Conservation (phyloP, 2,888 invertebrate species). For the Ashinkailepas kermadecensis region DNA sequence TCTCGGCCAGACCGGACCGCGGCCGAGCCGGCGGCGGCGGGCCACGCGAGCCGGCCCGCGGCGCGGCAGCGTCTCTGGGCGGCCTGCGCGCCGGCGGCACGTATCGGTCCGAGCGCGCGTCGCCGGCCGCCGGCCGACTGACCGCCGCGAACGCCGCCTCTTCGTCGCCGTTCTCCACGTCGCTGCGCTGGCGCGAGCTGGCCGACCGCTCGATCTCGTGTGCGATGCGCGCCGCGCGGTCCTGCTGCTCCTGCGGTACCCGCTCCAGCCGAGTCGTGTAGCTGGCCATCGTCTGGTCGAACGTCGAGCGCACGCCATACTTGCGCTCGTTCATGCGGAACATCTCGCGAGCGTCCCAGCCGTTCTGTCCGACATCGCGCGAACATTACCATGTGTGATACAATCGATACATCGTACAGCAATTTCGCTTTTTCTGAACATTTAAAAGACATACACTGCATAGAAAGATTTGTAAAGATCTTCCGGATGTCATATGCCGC, state of each 20-base stretch:
- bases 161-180: constrained; percentile 76
- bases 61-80: not conserved
- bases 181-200: constrained; percentile 68
- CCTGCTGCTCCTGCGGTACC: constrained; percentile 63
- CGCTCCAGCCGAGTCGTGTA: constrained; percentile 84
- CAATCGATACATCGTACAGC: no score
- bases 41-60: constrained; percentile 3
- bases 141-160: constrained; percentile 27
- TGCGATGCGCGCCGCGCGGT: constrained; percentile 81
- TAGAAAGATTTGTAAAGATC: no score
- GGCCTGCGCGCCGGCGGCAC: constrained; percentile 21
- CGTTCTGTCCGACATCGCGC: constrained; percentile 52
- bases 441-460: no score
- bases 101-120: not conserved
- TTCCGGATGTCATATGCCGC: no score
- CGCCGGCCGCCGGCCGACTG: not conserved
- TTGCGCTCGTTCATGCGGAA: constrained; percentile 84
- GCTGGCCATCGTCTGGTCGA: constrained; percentile 80
- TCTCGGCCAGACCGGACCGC: constrained; percentile 26
- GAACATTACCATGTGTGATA: no score
- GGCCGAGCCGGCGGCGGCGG: constrained; percentile 27
- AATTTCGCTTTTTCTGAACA: no score
- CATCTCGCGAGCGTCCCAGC: constrained; percentile 97
- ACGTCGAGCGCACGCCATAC: constrained; percentile 88
- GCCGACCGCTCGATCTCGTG: constrained; percentile 86